Percentiles rank a stretch among this genome's conserved stretches.
Evolutionary conservation across 2,888 invertebrate genomes (phyloP).

Genomic region (Heliothis peltigera): DNA sequence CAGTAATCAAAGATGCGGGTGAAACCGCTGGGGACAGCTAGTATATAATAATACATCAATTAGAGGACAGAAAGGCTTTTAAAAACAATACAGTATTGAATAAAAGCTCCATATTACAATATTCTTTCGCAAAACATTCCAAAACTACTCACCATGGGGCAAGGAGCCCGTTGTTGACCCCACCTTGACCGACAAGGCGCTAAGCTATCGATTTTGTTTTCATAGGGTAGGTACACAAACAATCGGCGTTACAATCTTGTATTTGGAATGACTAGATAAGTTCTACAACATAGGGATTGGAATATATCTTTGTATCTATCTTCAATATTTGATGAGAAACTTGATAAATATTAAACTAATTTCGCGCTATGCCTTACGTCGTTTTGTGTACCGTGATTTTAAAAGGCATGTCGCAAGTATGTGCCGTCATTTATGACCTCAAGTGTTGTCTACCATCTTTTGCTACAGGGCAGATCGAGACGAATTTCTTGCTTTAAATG

Average conservation of each 20-base stretch:
- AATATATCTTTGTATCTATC: not conserved
- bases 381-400: no score
- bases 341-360: no score
- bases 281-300: conserved; percentile 19
- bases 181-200: conserved; percentile 51
- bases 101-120: not conserved
- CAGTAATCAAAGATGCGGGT: no score
- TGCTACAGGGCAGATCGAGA: no score
- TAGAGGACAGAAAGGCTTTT: no score
- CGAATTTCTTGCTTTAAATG: no score
- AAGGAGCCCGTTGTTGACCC: conserved; percentile 43
- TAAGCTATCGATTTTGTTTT: conserved; percentile 60
- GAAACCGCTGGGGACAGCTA: no score
- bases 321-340: not conserved
- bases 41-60: no score
- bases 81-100: not conserved
- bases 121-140: conserved; percentile 9
- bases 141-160: conserved; percentile 5
- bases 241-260: conserved; percentile 25
- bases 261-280: conserved; percentile 3
- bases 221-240: conserved; percentile 43
- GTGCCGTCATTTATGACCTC: no score
- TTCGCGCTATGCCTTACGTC: no score
- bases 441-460: no score
- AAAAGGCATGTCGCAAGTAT: no score